phyloP scores from a whole-genome alignment of 2,113 vertebrate genomes.

The Hemibates koningsi region DNA sequence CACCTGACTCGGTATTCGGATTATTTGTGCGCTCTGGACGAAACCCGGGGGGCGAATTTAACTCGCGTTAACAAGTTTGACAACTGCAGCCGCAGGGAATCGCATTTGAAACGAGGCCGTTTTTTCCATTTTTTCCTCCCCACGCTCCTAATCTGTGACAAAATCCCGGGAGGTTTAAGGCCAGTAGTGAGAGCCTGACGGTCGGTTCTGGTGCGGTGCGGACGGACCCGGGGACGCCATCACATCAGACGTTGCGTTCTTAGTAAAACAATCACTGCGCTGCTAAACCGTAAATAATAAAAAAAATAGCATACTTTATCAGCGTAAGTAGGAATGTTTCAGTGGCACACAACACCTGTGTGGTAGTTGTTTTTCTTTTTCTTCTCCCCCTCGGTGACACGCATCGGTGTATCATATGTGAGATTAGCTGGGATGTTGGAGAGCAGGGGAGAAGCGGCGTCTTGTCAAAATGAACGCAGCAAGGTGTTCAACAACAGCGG shows the following conservation, averaged over 20 bases:
- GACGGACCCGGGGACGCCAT: slow-evolving; percentile 63
- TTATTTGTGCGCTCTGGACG: not conserved
- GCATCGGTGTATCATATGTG: not conserved
- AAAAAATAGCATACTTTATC: not conserved
- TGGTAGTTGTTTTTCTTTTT: not conserved
- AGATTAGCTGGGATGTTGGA: not conserved
- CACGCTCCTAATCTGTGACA: not conserved
- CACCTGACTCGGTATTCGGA: slow-evolving; percentile 40
- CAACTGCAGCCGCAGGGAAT: not conserved
- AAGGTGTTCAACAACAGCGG: slow-evolving; percentile 55
- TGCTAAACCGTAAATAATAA: not conserved
- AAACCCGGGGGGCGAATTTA: not conserved
- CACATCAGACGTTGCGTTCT: slow-evolving; percentile 60
- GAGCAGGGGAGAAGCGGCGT: slow-evolving; percentile 31
- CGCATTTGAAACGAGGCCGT: not conserved
- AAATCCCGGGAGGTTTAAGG: not conserved
- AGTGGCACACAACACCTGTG: not conserved
- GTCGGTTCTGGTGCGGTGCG: slow-evolving; percentile 54
- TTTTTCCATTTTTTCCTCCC: not conserved
- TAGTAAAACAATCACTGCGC: slow-evolving; percentile 15
- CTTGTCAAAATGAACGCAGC: slow-evolving; percentile 61
- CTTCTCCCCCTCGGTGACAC: not conserved
- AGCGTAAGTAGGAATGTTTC: not conserved
- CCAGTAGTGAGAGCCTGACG: not conserved
- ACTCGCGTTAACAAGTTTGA: slow-evolving; percentile 48